Evolutionary conservation across 2,888 invertebrate species (phyloP).

Genomic region (Aphrophora alni): DNA sequence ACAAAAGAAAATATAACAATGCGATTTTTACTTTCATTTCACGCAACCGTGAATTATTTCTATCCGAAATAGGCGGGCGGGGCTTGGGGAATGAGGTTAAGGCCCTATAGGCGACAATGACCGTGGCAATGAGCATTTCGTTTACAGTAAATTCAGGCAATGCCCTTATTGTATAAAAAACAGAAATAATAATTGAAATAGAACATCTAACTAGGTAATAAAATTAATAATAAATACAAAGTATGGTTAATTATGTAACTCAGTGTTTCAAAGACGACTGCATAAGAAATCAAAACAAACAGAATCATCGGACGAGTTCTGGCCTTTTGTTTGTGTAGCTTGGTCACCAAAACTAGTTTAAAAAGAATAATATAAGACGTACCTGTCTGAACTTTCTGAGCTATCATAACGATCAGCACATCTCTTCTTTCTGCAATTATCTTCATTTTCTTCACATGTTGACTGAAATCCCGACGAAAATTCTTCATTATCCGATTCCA

Average conservation of each 20-base stretch:
- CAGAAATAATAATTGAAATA: neutral
- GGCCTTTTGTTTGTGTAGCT: neutral
- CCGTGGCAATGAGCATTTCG: neutral
- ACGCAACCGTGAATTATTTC: neutral
- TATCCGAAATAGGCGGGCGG: neutral
- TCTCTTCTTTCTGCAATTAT: conserved; percentile 75
- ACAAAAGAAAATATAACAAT: neutral
- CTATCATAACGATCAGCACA: conserved; percentile 92
- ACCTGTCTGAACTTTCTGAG: conserved; percentile 95
- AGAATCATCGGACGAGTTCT: neutral
- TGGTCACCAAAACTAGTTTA: neutral
- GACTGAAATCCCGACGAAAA: conserved; percentile 34
- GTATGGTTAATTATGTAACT: neutral
- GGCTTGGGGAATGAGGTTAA: neutral
- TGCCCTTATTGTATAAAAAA: neutral
- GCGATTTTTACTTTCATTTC: neutral
- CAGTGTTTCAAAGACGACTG: neutral
- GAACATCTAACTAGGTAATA: too few species aligned
- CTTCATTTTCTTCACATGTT: conserved; percentile 42
- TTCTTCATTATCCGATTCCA: conserved; percentile 39
- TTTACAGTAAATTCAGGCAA: neutral
- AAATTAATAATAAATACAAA: too few species aligned
- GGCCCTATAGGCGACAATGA: conserved; percentile 6
- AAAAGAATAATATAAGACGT: conserved; percentile 54
- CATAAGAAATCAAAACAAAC: neutral